Evolutionary conservation across 2,113 vertebrate genomes (phyloP).

Genomic region (Neopipo cinnamomea): DNA sequence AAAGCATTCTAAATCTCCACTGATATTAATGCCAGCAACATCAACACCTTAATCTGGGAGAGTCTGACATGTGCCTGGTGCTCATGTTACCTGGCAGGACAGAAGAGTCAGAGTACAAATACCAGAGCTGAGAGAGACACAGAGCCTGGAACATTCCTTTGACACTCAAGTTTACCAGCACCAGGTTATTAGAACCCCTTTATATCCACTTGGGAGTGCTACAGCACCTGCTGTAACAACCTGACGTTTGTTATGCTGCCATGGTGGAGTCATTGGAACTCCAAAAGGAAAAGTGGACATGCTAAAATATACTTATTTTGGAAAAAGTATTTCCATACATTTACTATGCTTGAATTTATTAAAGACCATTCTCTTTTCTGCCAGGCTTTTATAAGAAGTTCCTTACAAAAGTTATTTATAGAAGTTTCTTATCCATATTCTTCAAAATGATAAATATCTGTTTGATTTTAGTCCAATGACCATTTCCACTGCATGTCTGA

Average conservation of each 20-base stretch:
- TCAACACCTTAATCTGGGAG: not conserved
- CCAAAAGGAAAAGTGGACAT: not conserved
- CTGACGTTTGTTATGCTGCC: not conserved
- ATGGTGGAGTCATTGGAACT: not conserved
- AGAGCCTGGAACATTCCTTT: not conserved
- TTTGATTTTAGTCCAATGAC: not conserved
- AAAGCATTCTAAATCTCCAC: not conserved
- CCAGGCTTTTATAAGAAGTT: not conserved
- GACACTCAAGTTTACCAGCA: not conserved
- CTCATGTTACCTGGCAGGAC: not conserved
- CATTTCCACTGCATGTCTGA: not conserved
- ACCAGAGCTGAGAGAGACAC: not conserved
- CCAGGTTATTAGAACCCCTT: not conserved
- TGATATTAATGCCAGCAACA: not conserved
- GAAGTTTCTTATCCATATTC: not conserved
- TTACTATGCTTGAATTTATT: not conserved
- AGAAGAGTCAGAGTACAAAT: not conserved
- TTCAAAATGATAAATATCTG: not conserved
- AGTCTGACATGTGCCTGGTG: accelerated
- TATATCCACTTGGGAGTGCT: not conserved
- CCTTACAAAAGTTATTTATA: too few species aligned
- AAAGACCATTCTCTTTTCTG: not conserved
- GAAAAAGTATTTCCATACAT: not conserved
- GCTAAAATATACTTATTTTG: not conserved
- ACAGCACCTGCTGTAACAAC: not conserved